Base-by-base conservation (phyloP, 1,140 invertebrate species). In the Danaus melanippus region DNA sequence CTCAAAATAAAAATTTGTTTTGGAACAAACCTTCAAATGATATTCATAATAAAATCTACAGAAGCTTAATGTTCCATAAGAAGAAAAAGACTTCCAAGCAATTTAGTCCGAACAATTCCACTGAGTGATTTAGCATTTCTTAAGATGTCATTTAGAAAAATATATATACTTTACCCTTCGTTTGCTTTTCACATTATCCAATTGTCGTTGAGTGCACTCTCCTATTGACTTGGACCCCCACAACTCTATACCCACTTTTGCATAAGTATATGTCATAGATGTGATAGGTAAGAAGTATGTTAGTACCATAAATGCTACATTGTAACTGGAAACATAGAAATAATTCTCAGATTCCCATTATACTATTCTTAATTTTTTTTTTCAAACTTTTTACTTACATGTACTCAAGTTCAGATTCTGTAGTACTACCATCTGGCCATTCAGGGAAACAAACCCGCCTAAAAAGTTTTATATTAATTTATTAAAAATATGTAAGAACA, bases 141-240 rank as follows among this genome's bases (percentile, higher is more conserved):
- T 47, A 15, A 50, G 41, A 50, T 49, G 39, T 49, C 39, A 49
- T 40, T 40, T 10, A 47, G 10, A 17, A 49, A 12, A 48, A 42
- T 15, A 44, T 41, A 39, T 44, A 2, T 12, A 12, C 52, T 90
- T 90, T 89, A 98, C 97, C 91, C 96, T 90, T 83, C 96, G 89
- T 89, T 98, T 98, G 69, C 95, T 97, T 60, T 93, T 93, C 62
- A 98, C 95, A 73, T 95, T 96, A 68, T 98, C 96, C 68, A 95
- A 90, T 74, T 97, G 96, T 10, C 94, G 85, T 54, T 95, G 93
- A 2, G 96, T 97, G 62, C 93, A 93, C 88, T 99, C 97, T 0
- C 97, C 97, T 51, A 99, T 98, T 53, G 95, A 95, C 79, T 97
- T 93, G 46, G 96, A 97, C 2, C 96, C 96, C 96, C 97, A 98